Percentiles rank a stretch among this genome's conserved stretches.
Evolutionary conservation across 1,140 invertebrate genomes (phyloP).

Genomic region (Episyrphus balteatus): DNA sequence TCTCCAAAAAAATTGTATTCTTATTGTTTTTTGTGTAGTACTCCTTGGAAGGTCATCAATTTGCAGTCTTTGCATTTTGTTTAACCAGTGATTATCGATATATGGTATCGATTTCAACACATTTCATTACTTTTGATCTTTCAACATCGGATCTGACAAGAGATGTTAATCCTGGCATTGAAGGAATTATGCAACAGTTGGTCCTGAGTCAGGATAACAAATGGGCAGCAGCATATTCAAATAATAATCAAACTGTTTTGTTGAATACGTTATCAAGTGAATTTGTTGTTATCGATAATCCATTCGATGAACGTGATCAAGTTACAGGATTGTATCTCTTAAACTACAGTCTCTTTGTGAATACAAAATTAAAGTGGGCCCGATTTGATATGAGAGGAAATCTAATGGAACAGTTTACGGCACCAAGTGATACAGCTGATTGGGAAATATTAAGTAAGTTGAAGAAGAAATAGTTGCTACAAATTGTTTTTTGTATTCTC

Average conservation of each 20-base stretch:
- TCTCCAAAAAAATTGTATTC: not conserved
- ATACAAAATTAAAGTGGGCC: conserved; percentile 51
- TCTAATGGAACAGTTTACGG: conserved; percentile 45
- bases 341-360: conserved; percentile 56
- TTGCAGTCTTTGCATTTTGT: conserved; percentile 91
- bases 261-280: conserved; percentile 86
- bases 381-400: conserved; percentile 67
- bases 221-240: conserved; percentile 91
- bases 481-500: no score
- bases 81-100: conserved; percentile 86
- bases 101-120: conserved; percentile 92
- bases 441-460: conserved; percentile 62
- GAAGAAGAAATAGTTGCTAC: not conserved
- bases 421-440: conserved; percentile 45
- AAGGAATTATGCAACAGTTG: conserved; percentile 91
- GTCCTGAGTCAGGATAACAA: conserved; percentile 92
- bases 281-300: conserved; percentile 73
- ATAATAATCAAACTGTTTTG: conserved; percentile 85
- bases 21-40: conserved; percentile 49
- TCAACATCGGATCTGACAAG: conserved; percentile 85
- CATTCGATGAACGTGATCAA: conserved; percentile 49
- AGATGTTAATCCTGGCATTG: conserved; percentile 83
- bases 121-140: conserved; percentile 95
- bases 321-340: conserved; percentile 58
- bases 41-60: conserved; percentile 94